A percentile compares a stretch with the other conserved stretches of the same genome.
These are phyloP conservation scores for Drosophila anomalata DNA, from an alignment of 2,888 invertebrate species.

Conservation along the genomic window DNA sequence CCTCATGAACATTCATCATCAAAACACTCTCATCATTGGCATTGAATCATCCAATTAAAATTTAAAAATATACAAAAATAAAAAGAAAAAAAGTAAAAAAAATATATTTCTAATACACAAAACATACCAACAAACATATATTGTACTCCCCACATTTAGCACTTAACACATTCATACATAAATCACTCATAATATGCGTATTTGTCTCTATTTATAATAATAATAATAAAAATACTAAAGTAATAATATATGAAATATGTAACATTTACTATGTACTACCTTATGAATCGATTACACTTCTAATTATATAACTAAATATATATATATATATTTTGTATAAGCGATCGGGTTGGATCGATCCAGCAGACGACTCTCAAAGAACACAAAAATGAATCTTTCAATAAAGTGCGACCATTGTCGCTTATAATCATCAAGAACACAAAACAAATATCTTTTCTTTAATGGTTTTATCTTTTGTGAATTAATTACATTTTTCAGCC, in stretches of 20 bases:
- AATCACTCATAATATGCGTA: conserved; percentile 65
- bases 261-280: conserved; percentile 72
- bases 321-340: conserved; percentile 65
- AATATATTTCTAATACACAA: conserved; percentile 41
- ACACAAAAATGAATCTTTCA: conserved; percentile 69
- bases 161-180: conserved; percentile 55
- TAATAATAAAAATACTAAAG: conserved; percentile 51
- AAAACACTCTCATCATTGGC: conserved; percentile 71
- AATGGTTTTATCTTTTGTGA: conserved; percentile 14
- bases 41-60: conserved; percentile 37
- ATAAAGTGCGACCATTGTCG: conserved; percentile 81
- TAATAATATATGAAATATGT: conserved; percentile 49
- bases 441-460: conserved; percentile 22
- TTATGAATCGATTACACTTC: conserved; percentile 67
- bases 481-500: not conserved
- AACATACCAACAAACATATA: conserved; percentile 46
- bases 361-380: conserved; percentile 77
- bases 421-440: conserved; percentile 79
- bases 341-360: conserved; percentile 39
- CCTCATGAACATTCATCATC: conserved; percentile 55
- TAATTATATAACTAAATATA: conserved; percentile 54
- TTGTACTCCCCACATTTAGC: conserved; percentile 68
- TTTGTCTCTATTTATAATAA: conserved; percentile 77
- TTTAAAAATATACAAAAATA: conserved; percentile 37
- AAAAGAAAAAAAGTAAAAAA: conserved; percentile 47